Evolutionary conservation across 2,888 invertebrate species (phyloP).

Genomic region (Xestia rhomboidea): DNA sequence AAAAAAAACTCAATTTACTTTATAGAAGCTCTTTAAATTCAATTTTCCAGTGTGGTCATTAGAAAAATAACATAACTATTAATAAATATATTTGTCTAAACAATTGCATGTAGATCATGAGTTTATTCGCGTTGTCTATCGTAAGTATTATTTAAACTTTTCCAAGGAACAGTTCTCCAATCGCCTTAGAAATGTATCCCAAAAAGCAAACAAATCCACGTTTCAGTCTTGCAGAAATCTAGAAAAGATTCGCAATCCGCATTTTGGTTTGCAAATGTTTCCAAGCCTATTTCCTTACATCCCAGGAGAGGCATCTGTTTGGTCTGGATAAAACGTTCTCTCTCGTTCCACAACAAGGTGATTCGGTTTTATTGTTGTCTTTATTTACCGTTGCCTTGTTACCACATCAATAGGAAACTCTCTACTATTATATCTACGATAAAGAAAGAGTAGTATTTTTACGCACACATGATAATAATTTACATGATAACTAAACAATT

Average conservation of each 20-base stretch:
- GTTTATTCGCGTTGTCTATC: not conserved
- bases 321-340: slow-evolving; percentile 24
- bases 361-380: slow-evolving; percentile 25
- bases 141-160: not conserved
- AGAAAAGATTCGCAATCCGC: slow-evolving; percentile 23
- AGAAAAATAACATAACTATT: no score
- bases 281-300: slow-evolving; percentile 37
- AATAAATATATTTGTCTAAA: not conserved
- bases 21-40: not conserved
- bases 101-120: not conserved
- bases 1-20: not conserved
- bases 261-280: slow-evolving; percentile 43
- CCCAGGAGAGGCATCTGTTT: slow-evolving; percentile 49
- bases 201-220: slow-evolving; percentile 8
- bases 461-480: not conserved
- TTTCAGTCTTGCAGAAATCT: slow-evolving; percentile 16
- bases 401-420: not conserved
- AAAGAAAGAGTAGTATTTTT: not conserved
- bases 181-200: not conserved
- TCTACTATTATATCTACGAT: not conserved
- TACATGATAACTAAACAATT: not conserved
- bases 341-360: slow-evolving; percentile 4
- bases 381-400: slow-evolving; percentile 28
- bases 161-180: not conserved
- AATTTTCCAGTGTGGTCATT: no score